Evolutionary conservation across 2,113 vertebrate species (phyloP), one percentile per base, ranked within the genome.

Genomic region (Hystrix cristata): DNA sequence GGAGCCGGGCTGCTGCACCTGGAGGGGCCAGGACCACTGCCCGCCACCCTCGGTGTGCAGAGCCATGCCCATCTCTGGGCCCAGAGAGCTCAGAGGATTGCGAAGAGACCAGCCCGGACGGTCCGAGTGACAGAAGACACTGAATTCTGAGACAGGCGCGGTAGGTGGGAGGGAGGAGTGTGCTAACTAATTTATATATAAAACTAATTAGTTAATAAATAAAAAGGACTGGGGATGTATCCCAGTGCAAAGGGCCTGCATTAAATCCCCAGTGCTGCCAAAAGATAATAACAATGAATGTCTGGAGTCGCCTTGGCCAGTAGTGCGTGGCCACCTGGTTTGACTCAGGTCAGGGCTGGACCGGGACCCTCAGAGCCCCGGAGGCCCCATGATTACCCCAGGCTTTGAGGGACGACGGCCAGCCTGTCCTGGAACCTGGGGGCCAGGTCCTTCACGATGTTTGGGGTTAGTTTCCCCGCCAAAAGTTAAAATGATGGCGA

Each of bases 381-480:
- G 5, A 67, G 34, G 65, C 31, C 65, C 14, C 65, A 34, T 7
- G 34, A 31, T 34, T 34, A 15, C 14, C 65, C 16, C 31, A 34
- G 31, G 14, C n/a, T 7, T 1, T 4, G 29, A 25, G 67, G 67
- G 62, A 8, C 18, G 23, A 1, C 16, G 74, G 85, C 15, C 0
- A 7, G 67, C 82, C 69, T 34, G 90, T 81, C 87, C n/a, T 82
- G 74, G 51, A 97, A 97, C 91, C 85, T 82, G 21, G 53, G 94
- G 95, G 96, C 76, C 0, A 31, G 74, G 95, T 96, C 94, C 96
- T 76, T 96, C 23, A 0, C 97, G 98, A 95, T 96, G 72, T 91
- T 97, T 95, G 67, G 48, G 91, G 48, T 51, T 80, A 94, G 96
- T 86, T 97, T 94, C 65, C 46, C 62, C 9, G 71, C 91, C 69